Evolutionary conservation across 2,888 invertebrate species (phyloP).

Genomic region (Sialis fuliginosa): DNA sequence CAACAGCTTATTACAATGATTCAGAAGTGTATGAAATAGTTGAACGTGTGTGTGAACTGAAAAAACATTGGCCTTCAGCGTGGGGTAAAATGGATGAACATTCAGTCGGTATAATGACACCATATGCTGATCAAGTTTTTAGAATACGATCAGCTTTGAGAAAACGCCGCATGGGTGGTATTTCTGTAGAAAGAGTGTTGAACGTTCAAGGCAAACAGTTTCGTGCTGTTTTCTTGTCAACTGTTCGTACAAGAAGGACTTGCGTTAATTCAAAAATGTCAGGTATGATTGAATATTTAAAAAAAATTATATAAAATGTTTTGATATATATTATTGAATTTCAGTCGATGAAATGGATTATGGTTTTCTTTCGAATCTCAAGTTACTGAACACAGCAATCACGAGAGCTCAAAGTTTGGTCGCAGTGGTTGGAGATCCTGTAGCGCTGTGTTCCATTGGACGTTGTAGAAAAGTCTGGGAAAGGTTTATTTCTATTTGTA

Average conservation of each 20-base stretch:
- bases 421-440: constrained; percentile 70
- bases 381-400: constrained; percentile 67
- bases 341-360: constrained; percentile 44
- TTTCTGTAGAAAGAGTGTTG: constrained; percentile 65
- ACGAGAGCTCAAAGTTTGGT: constrained; percentile 67
- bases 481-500: constrained; percentile 52
- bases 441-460: constrained; percentile 63
- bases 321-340: no score
- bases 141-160: constrained; percentile 59
- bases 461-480: constrained; percentile 70
- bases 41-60: constrained; percentile 52
- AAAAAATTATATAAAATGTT: no score
- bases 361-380: constrained; percentile 66
- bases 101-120: constrained; percentile 70
- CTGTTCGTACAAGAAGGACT: constrained; percentile 56
- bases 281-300: not conserved
- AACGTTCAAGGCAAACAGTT: constrained; percentile 83
- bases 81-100: constrained; percentile 61
- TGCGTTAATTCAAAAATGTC: constrained; percentile 26
- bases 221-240: constrained; percentile 62
- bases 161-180: constrained; percentile 51
- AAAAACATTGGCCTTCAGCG: constrained; percentile 52
- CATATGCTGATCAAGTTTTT: constrained; percentile 64
- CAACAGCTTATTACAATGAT: constrained; percentile 67
- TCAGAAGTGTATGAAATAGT: constrained; percentile 68